phyloP scores from a whole-genome alignment of 2,797 vertebrate species.

The Anguilla pacifica region DNA sequence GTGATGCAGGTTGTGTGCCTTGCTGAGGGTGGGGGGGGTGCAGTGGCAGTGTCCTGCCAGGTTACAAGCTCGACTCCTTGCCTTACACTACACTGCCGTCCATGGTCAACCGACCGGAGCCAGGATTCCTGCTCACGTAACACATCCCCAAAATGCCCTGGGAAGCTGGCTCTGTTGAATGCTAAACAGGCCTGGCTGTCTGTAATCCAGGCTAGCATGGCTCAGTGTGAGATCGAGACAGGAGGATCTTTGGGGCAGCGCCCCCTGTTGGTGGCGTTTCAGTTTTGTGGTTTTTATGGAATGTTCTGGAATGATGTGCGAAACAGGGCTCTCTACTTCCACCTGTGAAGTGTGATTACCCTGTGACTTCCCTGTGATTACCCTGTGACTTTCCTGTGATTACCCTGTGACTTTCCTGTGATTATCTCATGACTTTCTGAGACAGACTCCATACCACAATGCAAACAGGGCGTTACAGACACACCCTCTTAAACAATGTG shows the following conservation, averaged over 20 bases:
- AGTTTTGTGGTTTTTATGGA: background rate
- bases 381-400: too few relatives aligned
- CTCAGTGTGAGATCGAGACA: background rate
- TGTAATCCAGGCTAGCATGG: background rate
- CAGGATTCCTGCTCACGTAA: background rate
- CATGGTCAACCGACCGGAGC: background rate
- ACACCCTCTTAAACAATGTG: background rate
- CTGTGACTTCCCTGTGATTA: too few relatives aligned
- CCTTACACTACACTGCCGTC: too few relatives aligned
- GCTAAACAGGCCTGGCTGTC: background rate
- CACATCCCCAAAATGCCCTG: background rate
- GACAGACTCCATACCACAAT: background rate
- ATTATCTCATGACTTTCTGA: too few relatives aligned
- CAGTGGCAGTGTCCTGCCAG: too few relatives aligned
- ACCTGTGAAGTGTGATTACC: background rate
- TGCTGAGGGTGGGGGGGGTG: too few relatives aligned
- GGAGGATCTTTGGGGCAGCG: background rate
- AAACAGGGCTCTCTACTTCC: background rate
- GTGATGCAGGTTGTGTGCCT: too few relatives aligned
- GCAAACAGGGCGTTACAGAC: background rate
- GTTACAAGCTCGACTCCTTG: too few relatives aligned
- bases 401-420: too few relatives aligned
- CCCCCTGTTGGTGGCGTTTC: too few relatives aligned
- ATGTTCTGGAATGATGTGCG: background rate
- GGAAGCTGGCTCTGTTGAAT: too few relatives aligned